Base-by-base conservation (phyloP, 2,797 vertebrate species). In the Lepilemur septentrionalis region DNA sequence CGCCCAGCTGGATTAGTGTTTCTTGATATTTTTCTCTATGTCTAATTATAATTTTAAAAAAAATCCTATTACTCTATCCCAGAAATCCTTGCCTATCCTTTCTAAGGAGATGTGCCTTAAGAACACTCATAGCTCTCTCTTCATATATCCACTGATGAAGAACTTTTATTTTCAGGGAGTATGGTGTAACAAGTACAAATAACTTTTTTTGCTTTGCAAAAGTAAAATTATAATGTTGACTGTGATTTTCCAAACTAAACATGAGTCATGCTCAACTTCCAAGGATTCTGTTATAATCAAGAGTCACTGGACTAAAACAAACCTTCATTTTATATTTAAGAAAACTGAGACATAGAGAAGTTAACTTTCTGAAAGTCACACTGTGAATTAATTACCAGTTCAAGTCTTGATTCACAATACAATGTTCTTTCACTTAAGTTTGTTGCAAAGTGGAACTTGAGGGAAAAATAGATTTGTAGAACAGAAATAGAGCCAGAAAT, bases 261-360 rank as follows among this genome's bases (percentile, higher is more conserved):
- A 61, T 59, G 70, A 88, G 32, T 41, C 12, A 91, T 25, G 28
- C 12, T 89, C 65, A 84, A 80, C 14, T 88, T 79, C 38, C 43
- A 84, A 65, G 32, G 72, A 93, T 73, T 83, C 46, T 91, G 32
- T 43, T 72, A 70, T n/a, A 20, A 50, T 63, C 25, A 95, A 95
- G 90, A 93, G 55, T 87, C 38, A 57, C 32, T 57, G 38, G 18
- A 32, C 41, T 84, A 52, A 89, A 76, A 89, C 23, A 89, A 81
- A 80, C 11, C n/a, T 93, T 86, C 83, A 81, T 86, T 89, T 85
- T 81, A 93, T 81, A 92, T 72, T 81, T 85, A 67, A 84, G 28
- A 67, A 80, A 59, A 88, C 28, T 30, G 20, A 89, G 38, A 65
- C 9, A 81, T 8, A 87, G 75, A 96, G n/a, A 89, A 52, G 17